phyloP scores from a whole-genome alignment of 2,113 vertebrate genomes.

The Elgaria multicarinata region DNA sequence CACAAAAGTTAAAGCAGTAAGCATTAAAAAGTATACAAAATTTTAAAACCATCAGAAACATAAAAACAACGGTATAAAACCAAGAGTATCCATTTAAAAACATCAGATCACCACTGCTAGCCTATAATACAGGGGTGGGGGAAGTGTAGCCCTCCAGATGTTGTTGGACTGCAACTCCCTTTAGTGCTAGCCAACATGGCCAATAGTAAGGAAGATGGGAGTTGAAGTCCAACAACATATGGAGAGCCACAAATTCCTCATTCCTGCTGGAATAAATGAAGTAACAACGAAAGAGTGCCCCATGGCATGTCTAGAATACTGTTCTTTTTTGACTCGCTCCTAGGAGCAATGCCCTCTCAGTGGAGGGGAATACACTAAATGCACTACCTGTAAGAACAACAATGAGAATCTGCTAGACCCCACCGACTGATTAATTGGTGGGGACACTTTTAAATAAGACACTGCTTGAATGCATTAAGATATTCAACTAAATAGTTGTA shows the following conservation, averaged over 20 bases:
- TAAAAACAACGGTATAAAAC: no score
- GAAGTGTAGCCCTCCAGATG: neutral
- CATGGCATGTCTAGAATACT: neutral
- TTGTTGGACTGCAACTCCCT: no score
- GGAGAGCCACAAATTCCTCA: no score
- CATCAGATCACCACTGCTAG: neutral
- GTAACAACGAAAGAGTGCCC: neutral
- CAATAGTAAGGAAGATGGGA: no score
- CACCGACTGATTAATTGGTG: neutral
- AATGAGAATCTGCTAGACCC: neutral
- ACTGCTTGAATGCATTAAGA: neutral
- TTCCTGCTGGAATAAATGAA: neutral
- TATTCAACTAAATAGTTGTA: neutral
- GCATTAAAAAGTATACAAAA: no score
- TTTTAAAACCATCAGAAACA: no score
- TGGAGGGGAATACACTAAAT: neutral
- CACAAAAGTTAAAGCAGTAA: no score
- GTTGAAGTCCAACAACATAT: no score
- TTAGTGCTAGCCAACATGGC: no score
- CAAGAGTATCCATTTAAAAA: no score
- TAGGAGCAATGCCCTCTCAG: neutral
- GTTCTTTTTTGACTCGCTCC: neutral
- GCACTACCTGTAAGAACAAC: neutral
- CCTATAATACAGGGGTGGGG: neutral
- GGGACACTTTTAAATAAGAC: neutral